Base-by-base conservation (phyloP, 2,113 vertebrate species). In the Actenoides hombroni region DNA sequence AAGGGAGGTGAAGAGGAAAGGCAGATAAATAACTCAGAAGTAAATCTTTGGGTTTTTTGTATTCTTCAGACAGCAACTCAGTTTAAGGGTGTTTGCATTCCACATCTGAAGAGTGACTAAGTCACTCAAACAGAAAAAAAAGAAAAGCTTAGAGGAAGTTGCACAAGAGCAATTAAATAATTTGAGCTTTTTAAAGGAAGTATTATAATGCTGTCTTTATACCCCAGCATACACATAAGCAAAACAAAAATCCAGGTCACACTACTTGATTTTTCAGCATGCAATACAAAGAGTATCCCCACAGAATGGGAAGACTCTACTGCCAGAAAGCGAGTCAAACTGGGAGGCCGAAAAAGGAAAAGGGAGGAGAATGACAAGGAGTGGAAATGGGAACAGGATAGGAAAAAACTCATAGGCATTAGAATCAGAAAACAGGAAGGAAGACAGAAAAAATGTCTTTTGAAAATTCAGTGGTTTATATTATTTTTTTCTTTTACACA, bases 101-200 rank as follows among this genome's bases (percentile, higher is more conserved):
- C 68, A 60, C 42, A 85, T 56, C 28, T 91, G 63, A 89, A 74
- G 83, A 74, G 61, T 92, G 86, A 97, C 89, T 91, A 95, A 91
- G 44, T 73, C 79, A n/a, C 73, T 69, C 39, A 61, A 60, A 42
- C 42, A 49, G 51, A 68, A 64, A 35, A 84, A 25, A 39, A 35
- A 54, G 28, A 51, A 35, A 33, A 46, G 17, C 74, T 71, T 48
- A 21, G 70, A 90, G 75, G 88, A 97, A 94, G 73, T 92, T 97
- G 81, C 92, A 91, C 83, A 96, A 95, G 63, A 92, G 53, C 31
- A 94, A 60, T 29, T n/a, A 90, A 94, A 81, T 2, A 74, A n/a
- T 44, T 35, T 40, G 44, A 71, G 24, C 46, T 68, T 93, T 91
- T 65, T 40, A 28, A 92, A 93, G 71, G 29, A 88, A 92, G 48